Conservation (phyloP, 2,888 invertebrate genomes). For the Labia minor region DNA sequence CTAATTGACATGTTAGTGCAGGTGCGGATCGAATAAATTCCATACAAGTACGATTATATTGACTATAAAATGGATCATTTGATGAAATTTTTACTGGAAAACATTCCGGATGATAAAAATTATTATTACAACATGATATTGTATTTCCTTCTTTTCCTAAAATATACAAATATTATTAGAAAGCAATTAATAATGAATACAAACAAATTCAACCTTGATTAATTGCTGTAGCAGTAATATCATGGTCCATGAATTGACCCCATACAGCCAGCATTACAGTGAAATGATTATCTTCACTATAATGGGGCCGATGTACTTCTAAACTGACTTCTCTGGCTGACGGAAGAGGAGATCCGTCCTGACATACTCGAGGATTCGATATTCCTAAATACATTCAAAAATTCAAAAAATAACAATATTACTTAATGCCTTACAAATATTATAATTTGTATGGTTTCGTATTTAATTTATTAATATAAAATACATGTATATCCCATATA, state of each 20-base stretch:
- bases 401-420: too few relatives aligned
- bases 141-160: slow-evolving; percentile 53
- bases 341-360: slow-evolving; percentile 48
- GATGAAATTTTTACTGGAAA: slow-evolving; percentile 54
- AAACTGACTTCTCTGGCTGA: slow-evolving; percentile 65
- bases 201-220: slow-evolving; percentile 46
- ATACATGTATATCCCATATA: too few relatives aligned
- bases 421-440: slow-evolving; percentile 16
- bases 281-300: slow-evolving; percentile 61
- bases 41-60: slow-evolving; percentile 63
- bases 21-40: slow-evolving; percentile 76
- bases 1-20: slow-evolving; percentile 63
- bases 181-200: neutral
- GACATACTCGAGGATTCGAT: slow-evolving; percentile 50
- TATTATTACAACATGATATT: slow-evolving; percentile 53
- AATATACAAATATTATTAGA: slow-evolving; percentile 18
- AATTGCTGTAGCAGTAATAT: slow-evolving; percentile 72
- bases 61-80: slow-evolving; percentile 58
- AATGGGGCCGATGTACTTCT: slow-evolving; percentile 60
- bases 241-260: slow-evolving; percentile 82
- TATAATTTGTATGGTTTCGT: too few relatives aligned
- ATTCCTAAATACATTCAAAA: slow-evolving; percentile 46
- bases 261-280: slow-evolving; percentile 78
- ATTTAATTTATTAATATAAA: slow-evolving; percentile 1
- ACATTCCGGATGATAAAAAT: slow-evolving; percentile 59